phyloP scores from a whole-genome alignment of 2,888 invertebrate genomes.

The Willowsia nigromaculata region DNA sequence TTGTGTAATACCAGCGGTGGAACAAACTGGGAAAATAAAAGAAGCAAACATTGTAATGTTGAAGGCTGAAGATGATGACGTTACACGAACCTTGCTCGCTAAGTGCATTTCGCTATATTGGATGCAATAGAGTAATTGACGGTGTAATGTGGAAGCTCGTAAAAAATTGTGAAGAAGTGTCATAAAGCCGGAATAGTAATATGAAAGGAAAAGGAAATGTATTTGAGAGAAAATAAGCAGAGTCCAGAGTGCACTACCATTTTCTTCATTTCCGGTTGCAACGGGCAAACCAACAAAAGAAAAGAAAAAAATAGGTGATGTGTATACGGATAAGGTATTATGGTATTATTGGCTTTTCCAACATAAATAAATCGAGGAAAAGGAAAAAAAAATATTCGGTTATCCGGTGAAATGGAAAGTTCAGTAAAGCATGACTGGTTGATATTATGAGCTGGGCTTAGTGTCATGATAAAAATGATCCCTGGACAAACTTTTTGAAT shows the following conservation, averaged over 20 bases:
- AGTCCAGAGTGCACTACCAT: constrained; percentile 59
- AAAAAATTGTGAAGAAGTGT: constrained; percentile 52
- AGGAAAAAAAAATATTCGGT: background rate
- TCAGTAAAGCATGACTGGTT: background rate
- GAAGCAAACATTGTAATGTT: background rate
- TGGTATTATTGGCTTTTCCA: background rate
- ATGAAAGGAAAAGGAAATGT: constrained; percentile 10
- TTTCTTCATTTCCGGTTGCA: constrained; percentile 63
- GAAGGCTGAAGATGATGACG: background rate
- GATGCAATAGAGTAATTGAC: constrained; percentile 38
- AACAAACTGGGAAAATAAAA: background rate
- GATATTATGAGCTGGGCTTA: background rate
- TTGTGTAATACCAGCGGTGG: background rate
- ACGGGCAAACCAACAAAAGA: background rate
- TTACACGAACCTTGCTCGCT: background rate
- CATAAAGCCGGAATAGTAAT: constrained; percentile 50
- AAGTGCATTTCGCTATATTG: constrained; percentile 9
- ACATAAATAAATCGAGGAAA: background rate
- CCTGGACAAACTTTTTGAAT: background rate
- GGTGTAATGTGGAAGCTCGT: constrained; percentile 29
- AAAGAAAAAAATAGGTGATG: background rate
- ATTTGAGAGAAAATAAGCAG: background rate
- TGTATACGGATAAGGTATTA: background rate
- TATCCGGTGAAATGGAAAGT: constrained; percentile 4
- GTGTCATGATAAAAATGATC: background rate